Evolutionary conservation across 2,797 vertebrate genomes (phyloP).

Genomic region (Dipus sagitta): DNA sequence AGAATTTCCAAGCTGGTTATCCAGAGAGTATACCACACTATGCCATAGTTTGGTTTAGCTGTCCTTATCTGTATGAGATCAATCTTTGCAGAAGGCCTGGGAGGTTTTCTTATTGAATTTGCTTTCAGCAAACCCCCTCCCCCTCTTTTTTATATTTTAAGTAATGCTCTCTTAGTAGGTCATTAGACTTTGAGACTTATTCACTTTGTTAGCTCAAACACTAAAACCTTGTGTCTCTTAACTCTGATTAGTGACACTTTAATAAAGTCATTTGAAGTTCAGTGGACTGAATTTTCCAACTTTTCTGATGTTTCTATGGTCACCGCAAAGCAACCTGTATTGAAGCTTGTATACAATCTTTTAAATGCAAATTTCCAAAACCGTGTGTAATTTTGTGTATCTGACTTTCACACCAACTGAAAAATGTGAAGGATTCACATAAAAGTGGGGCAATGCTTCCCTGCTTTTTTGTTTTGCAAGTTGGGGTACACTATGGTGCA

Average conservation of each 20-base stretch:
- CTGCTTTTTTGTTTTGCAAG: constrained; percentile 88
- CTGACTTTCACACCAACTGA: constrained; percentile 89
- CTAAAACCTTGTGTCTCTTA: constrained; percentile 96
- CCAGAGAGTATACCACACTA: not conserved
- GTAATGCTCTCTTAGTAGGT: constrained; percentile 94
- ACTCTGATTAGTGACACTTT: constrained; percentile 99
- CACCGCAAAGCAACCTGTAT: constrained; percentile 94
- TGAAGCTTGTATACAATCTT: constrained; percentile 92
- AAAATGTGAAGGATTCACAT: constrained; percentile 85
- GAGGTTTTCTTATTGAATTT: constrained; percentile 87
- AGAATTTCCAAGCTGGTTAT: constrained; percentile 28
- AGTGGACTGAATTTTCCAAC: constrained; percentile 98
- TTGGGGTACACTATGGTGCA: not conserved
- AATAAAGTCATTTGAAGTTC: constrained; percentile 99
- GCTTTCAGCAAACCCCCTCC: constrained; percentile 85
- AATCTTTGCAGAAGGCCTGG: constrained; percentile 86
- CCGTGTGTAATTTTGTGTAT: constrained; percentile 94
- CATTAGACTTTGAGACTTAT: constrained; percentile 92
- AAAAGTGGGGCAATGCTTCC: constrained; percentile 82
- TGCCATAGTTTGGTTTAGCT: constrained; percentile 81
- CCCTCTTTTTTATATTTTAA: constrained; percentile 71
- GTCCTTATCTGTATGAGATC: constrained; percentile 88
- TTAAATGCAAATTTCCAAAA: constrained; percentile 97
- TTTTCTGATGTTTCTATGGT: constrained; percentile 98
- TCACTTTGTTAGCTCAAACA: constrained; percentile 93